phyloP scores from a whole-genome alignment of 2,113 vertebrate species.

The Helogale parvula region DNA sequence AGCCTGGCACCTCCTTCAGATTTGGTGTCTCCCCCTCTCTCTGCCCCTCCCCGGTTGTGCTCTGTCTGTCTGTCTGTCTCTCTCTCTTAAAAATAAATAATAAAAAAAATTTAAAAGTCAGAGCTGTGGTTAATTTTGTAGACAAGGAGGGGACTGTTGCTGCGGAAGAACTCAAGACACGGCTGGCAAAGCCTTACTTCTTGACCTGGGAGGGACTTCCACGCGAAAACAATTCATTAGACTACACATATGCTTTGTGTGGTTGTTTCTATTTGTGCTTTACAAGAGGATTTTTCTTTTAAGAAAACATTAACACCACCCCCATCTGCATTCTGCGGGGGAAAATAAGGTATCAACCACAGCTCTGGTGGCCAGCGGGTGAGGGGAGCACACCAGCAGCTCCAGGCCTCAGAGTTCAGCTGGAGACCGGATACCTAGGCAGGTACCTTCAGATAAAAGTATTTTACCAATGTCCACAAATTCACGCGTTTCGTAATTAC shows the following conservation, averaged over 20 bases:
- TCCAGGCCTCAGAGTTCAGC: not conserved
- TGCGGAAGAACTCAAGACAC: not conserved
- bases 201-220: not conserved
- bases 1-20: no score
- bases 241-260: not conserved
- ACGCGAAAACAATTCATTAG: not conserved
- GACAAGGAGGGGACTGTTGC: not conserved
- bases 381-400: not conserved
- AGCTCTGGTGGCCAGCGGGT: not conserved
- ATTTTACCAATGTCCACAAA: constrained; percentile 58
- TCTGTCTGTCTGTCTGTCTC: no score
- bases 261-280: not conserved
- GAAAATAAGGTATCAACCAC: not conserved
- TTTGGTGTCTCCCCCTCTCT: no score
- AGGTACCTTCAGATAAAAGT: constrained; percentile 29
- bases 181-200: not conserved
- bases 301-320: not conserved
- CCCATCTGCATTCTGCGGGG: not conserved
- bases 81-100: no score
- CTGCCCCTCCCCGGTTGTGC: no score
- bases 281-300: not conserved
- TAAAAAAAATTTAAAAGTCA: not conserved
- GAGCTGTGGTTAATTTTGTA: not conserved
- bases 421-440: not conserved
- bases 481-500: constrained; percentile 27